Base-by-base conservation (phyloP, 2,888 invertebrate species). In the Helobdella robusta region DNA sequence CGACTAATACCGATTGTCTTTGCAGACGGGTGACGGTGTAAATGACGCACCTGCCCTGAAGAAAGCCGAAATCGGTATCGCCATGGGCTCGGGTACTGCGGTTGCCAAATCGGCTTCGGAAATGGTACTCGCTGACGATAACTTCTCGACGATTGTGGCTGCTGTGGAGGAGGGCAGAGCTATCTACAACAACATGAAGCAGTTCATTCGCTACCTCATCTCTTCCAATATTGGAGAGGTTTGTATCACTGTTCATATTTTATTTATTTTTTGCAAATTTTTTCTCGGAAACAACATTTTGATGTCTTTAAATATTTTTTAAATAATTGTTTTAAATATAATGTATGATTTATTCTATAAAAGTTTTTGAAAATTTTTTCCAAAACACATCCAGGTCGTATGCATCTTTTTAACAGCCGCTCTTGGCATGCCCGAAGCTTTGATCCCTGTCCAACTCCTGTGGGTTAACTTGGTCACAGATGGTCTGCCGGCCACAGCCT, bases 151-250 rank as follows among this genome's bases (percentile, higher is more conserved):
- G 76, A 99, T 99, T 81, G 98, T 99, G 71, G 87, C 97, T 64
- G 98, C 98, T 74, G 66, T 66, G 8, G 66, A 66, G 32, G 66
- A 66, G 85, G 95, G 98, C 78, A 91, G 98, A 79, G 97, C 98
- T 81, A 99, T 99, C 83, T 99, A 99, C 86, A 98, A 97, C 86
- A 99, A 99, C 88, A 99, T 98, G 98, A 99, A 99, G 83, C 98
- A 99, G 83, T 99, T 99, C 83, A 99, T 99, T 83, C 92, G 98
- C 78, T 99, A 99, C 82, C 86, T 99, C 79, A 99, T 99, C 82
- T 98, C 97, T 56, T 99, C 98, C 78, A 99, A 99, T 85, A 94
- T 99, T 83, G 98, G 98, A 84, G 98, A 99, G 83, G 66, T 66
- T 15, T 2, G 58, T 23, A 35, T 40, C 11, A 40, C 11, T 8